A percentile compares a stretch with the other conserved stretches of the same genome.
Evolutionary conservation across 2,888 invertebrate species (phyloP).

Genomic region (Platycheirus rosarum): DNA sequence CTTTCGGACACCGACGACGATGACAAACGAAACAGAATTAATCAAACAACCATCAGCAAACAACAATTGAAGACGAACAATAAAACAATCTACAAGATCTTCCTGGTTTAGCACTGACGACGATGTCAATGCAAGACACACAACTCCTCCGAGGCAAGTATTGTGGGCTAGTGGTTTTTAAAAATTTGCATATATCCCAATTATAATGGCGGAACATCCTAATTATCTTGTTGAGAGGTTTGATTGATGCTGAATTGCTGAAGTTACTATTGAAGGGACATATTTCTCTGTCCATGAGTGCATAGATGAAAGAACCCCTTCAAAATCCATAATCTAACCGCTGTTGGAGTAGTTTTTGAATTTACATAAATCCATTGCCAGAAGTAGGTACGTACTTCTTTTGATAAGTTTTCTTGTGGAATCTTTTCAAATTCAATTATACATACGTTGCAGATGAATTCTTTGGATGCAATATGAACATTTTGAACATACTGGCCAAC

Average conservation of each 20-base stretch:
- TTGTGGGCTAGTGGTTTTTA: neutral
- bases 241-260: slow-evolving; percentile 44
- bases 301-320: neutral
- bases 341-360: slow-evolving; percentile 11
- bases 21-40: slow-evolving; percentile 39
- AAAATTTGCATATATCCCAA: slow-evolving; percentile 61
- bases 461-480: slow-evolving; percentile 4
- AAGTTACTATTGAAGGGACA: slow-evolving; percentile 25
- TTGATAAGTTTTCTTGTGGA: neutral
- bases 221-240: slow-evolving; percentile 62
- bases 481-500: too few relatives aligned
- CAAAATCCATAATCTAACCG: slow-evolving; percentile 8
- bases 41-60: slow-evolving; percentile 34
- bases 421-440: slow-evolving; percentile 56
- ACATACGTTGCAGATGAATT: slow-evolving; percentile 19
- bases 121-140: too few relatives aligned
- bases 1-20: slow-evolving; percentile 4
- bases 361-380: slow-evolving; percentile 51
- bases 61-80: too few relatives aligned
- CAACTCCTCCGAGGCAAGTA: too few relatives aligned
- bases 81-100: too few relatives aligned
- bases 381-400: slow-evolving; percentile 6
- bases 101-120: too few relatives aligned
- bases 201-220: slow-evolving; percentile 63
- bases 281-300: neutral